Base-by-base conservation (phyloP, 1,140 invertebrate genomes). In the Globodera ellingtonae region DNA sequence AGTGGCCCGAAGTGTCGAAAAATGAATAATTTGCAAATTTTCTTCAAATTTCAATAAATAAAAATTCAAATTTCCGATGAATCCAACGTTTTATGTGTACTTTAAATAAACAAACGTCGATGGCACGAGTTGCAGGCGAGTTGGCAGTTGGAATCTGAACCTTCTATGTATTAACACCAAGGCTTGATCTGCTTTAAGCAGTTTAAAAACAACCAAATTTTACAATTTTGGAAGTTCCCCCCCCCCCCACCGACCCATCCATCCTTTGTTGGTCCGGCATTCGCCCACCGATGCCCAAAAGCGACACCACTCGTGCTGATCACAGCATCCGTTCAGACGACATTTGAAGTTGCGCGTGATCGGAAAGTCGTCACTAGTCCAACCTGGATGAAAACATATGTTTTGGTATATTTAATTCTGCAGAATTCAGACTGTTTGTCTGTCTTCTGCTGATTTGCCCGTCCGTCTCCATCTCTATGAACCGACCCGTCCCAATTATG, bases 231-330 rank as follows among this genome's bases (percentile, higher is more conserved):
- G 50, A 52, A 7, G 10, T 9, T 1, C 4, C 50, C 7, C 50
- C 50, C 9, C 35, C 10, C 6, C 13, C 18, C 35, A 75, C 46
- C 76, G 69, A 44, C 77, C 72, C 87, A 89, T 89, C 88, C 87
- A 89, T 24, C 84, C 77, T 18, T 47, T 72, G 84, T 89, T 89
- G 15, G 83, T 81, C 73, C 79, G 81, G 74, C 87, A 89, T 75
- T 89, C 88, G 13, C 87, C 87, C 65, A 88, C 82, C 7, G 86
- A 85, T 9, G 87, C 88, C 87, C 87, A 89, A 73, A 89, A 89
- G 48, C 88, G 65, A 48, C 87, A 89, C 87, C 87, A 89, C 81
- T 89, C 87, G 67, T 89, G 87, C 69, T 89, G 88, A 80, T 89
- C 87, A 71, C 87, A 89, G 75, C 87, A 89, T 3, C 88, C 87